Conservation (phyloP, 2,113 vertebrate genomes). For the Pomatostomus ruficeps region DNA sequence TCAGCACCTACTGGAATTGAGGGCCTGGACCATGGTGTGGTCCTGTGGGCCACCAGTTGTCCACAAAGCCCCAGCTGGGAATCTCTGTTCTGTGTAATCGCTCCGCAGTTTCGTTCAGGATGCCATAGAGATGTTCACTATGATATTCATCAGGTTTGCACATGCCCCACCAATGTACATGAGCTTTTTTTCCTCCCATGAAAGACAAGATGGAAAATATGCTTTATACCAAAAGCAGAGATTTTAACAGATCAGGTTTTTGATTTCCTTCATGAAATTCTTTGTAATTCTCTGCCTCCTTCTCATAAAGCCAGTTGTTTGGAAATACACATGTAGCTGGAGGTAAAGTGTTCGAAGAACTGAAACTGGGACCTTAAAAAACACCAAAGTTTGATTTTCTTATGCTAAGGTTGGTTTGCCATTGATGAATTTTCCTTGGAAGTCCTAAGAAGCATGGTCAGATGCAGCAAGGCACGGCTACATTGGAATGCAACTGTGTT, state of each 20-base stretch:
- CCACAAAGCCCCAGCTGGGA: neutral
- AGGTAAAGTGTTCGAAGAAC: neutral
- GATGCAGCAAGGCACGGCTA: constrained; percentile 32
- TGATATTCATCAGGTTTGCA: neutral
- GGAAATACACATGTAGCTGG: neutral
- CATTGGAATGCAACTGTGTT: constrained; percentile 27
- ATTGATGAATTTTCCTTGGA: neutral
- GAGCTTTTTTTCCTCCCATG: neutral
- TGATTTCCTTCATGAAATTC: neutral
- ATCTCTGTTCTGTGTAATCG: fast-evolving
- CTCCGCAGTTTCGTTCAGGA: neutral
- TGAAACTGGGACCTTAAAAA: neutral
- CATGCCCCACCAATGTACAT: neutral
- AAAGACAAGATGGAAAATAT: neutral
- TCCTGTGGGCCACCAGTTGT: neutral
- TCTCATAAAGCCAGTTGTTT: neutral
- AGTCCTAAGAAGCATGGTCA: neutral
- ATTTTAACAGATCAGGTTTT: neutral
- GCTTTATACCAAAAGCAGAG: neutral
- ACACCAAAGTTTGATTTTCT: neutral
- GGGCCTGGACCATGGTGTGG: neutral
- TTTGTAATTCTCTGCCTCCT: neutral
- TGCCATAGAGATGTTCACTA: neutral
- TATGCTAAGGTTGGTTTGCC: neutral
- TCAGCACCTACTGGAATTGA: neutral